A percentile compares a stretch with the other conserved stretches of the same genome.
These are phyloP conservation scores for Catamblyrhynchus diadema DNA, from an alignment of 2,797 vertebrate species.

Conservation along the genomic window DNA sequence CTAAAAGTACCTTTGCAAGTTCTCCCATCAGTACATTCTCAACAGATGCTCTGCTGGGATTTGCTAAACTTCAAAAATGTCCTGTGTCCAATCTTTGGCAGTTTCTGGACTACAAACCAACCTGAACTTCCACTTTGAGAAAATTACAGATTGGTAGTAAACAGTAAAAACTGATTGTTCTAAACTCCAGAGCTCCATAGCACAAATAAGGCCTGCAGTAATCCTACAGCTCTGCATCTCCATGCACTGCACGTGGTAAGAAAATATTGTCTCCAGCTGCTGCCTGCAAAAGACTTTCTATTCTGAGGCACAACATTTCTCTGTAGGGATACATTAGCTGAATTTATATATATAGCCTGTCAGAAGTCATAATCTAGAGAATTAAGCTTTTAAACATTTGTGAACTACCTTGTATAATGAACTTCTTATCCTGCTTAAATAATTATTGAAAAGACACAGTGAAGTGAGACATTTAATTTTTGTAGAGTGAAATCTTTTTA, in stretches of 20 bases:
- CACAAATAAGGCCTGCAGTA: neutral
- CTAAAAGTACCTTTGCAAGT: neutral
- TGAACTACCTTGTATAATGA: neutral
- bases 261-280: neutral
- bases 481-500: neutral
- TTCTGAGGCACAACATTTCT: neutral
- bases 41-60: neutral
- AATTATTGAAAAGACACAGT: neutral
- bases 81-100: neutral
- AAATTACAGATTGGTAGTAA: neutral
- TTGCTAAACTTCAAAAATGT: neutral
- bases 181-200: neutral
- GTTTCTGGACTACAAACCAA: neutral
- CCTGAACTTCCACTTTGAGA: neutral
- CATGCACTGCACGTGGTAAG: neutral
- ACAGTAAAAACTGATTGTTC: neutral
- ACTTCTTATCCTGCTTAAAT: neutral
- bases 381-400: constrained; percentile 21
- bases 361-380: neutral
- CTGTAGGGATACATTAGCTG: neutral
- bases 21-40: neutral
- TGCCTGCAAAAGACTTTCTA: neutral
- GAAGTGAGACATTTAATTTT: constrained; percentile 31
- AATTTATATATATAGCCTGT: neutral
- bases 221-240: neutral